Evolutionary conservation across 2,797 vertebrate species (phyloP).

Genomic region (Cyclura pinguis): DNA sequence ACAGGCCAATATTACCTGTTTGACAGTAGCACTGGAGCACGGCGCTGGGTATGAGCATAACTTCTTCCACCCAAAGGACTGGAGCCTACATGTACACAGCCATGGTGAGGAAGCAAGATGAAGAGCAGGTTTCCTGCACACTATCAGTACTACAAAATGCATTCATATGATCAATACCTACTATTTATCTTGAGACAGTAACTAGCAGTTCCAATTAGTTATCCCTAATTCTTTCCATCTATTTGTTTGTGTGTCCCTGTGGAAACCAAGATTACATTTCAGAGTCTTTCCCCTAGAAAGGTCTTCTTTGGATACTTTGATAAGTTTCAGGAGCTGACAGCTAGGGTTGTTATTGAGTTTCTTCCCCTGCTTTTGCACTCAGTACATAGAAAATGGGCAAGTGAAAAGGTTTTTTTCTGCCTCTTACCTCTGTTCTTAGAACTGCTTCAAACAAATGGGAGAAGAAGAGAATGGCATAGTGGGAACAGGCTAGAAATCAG

Average conservation of each 20-base stretch:
- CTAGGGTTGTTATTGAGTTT: no score
- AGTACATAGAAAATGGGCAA: not conserved
- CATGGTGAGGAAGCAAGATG: not conserved
- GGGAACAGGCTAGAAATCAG: not conserved
- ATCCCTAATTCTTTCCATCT: not conserved
- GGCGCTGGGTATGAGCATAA: constrained; percentile 67
- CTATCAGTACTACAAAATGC: not conserved
- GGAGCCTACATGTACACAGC: not conserved
- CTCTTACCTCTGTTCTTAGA: not conserved
- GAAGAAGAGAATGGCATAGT: not conserved
- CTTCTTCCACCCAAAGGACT: not conserved
- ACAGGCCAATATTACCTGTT: constrained; percentile 75
- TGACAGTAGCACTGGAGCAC: constrained; percentile 62
- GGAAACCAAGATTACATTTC: not conserved
- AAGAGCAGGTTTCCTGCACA: not conserved
- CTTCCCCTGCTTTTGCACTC: no score
- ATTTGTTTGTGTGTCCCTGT: not conserved
- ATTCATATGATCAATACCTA: not conserved
- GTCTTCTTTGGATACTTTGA: no score
- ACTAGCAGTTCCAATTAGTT: not conserved
- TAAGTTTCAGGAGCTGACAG: no score
- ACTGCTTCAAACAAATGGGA: not conserved
- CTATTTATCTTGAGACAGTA: not conserved
- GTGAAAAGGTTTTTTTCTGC: not conserved
- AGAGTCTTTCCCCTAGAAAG: not conserved